These are phyloP conservation scores for Ahaetulla prasina DNA, from an alignment of 2,113 vertebrate species.

Conservation along the genomic window DNA sequence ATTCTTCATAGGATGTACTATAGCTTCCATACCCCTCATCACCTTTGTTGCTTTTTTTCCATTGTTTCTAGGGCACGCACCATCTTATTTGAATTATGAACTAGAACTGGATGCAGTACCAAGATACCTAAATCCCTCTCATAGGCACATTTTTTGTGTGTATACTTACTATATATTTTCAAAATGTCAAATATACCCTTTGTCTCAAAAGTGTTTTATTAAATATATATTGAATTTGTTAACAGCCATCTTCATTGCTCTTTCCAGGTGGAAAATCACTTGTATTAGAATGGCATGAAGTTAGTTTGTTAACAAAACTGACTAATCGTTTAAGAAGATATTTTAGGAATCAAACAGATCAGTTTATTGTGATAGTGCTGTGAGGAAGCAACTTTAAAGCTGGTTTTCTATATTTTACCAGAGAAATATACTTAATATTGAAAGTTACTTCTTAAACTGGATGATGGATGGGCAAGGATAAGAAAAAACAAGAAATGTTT, in stretches of 20 bases:
- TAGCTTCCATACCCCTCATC: no score
- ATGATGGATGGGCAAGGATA: conserved; percentile 2
- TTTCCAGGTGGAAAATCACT: not conserved
- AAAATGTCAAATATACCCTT: not conserved
- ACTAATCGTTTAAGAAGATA: not conserved
- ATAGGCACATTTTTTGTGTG: not conserved
- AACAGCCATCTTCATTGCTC: not conserved
- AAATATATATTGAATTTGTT: not conserved
- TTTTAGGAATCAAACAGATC: not conserved
- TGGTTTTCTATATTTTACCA: not conserved
- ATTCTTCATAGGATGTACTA: no score
- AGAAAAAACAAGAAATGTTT: conserved; percentile 49
- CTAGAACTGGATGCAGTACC: no score
- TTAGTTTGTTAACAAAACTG: not conserved
- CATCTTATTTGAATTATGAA: no score
- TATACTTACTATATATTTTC: not conserved
- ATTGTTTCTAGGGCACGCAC: no score
- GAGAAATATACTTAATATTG: not conserved
- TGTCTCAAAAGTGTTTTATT: not conserved
- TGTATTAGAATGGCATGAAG: not conserved
- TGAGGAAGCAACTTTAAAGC: not conserved
- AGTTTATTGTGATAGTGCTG: not conserved
- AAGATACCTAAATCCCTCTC: no score
- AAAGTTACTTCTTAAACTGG: not conserved
- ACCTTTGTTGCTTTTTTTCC: no score